Evolutionary conservation across 2,113 vertebrate species (phyloP).

Genomic region (Fulica atra): DNA sequence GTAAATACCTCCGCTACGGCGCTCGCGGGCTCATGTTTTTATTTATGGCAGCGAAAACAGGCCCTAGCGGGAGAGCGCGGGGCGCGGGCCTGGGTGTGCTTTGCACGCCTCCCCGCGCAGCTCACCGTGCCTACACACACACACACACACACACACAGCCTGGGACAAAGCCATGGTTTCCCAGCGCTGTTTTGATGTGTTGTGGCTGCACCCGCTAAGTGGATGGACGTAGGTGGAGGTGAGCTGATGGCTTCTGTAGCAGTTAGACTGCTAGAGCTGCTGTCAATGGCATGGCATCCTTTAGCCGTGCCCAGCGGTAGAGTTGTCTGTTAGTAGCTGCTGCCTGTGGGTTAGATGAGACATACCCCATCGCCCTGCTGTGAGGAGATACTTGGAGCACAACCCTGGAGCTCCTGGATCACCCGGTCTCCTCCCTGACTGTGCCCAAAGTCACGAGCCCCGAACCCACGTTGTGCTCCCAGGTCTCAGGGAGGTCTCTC

Average conservation of each 20-base stretch:
- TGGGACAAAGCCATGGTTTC: background rate
- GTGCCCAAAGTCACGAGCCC: rapidly evolving
- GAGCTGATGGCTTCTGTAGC: background rate
- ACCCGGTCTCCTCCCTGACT: rapidly evolving
- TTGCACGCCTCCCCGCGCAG: rapidly evolving
- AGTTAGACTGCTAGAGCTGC: background rate
- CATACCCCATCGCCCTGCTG: background rate
- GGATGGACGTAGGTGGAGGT: background rate
- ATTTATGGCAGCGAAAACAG: constrained; percentile 74
- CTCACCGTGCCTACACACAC: background rate
- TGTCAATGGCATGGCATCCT: background rate
- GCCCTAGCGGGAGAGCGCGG: background rate
- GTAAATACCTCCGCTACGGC: constrained; percentile 56
- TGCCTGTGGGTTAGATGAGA: background rate
- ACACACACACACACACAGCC: background rate
- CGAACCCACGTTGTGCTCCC: background rate
- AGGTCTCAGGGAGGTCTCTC: background rate
- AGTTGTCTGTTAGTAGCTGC: background rate
- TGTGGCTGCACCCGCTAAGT: background rate
- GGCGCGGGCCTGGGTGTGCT: background rate
- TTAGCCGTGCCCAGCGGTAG: background rate
- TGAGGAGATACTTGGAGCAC: background rate
- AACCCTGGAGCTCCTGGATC: background rate
- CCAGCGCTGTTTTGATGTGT: background rate
- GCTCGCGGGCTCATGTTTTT: constrained; percentile 65